Evolutionary conservation across 2,888 invertebrate species (phyloP).

Genomic region (Odontothrips loti): DNA sequence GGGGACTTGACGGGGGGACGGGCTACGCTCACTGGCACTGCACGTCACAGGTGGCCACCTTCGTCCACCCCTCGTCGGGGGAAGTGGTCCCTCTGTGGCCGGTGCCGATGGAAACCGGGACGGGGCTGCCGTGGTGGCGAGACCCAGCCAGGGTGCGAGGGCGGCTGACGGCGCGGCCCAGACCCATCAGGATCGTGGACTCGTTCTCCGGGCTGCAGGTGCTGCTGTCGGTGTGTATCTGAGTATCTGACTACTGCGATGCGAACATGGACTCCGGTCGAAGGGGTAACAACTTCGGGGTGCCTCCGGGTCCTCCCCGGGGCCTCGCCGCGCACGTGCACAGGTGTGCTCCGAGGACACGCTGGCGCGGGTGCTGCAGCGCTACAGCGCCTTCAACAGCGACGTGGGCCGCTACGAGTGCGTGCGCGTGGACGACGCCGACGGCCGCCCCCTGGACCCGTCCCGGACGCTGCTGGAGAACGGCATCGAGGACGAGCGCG

Average conservation of each 20-base stretch:
- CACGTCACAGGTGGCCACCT: neutral
- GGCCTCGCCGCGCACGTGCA: neutral
- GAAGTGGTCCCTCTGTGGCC: neutral
- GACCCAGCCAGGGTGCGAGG: neutral
- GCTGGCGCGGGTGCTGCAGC: neutral
- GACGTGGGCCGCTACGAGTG: neutral
- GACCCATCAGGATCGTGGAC: neutral
- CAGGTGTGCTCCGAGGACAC: slow-evolving; percentile 1
- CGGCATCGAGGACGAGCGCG: neutral
- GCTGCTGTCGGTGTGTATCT: too few relatives aligned
- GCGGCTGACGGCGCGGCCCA: neutral
- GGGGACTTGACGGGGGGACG: too few relatives aligned
- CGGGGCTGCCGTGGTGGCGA: neutral
- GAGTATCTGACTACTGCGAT: too few relatives aligned
- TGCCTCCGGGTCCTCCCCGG: too few relatives aligned
- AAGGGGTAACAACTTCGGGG: too few relatives aligned
- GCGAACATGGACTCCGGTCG: too few relatives aligned
- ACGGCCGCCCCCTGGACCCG: neutral
- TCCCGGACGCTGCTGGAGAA: neutral
- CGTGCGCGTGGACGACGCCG: neutral
- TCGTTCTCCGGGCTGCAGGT: neutral
- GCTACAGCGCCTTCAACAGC: neutral
- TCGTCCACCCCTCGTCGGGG: neutral
- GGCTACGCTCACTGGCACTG: too few relatives aligned
- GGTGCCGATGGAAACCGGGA: neutral